Evolutionary conservation across 2,888 invertebrate species (phyloP), one percentile per base, ranked within the genome.

Genomic region (Aquatica leii): DNA sequence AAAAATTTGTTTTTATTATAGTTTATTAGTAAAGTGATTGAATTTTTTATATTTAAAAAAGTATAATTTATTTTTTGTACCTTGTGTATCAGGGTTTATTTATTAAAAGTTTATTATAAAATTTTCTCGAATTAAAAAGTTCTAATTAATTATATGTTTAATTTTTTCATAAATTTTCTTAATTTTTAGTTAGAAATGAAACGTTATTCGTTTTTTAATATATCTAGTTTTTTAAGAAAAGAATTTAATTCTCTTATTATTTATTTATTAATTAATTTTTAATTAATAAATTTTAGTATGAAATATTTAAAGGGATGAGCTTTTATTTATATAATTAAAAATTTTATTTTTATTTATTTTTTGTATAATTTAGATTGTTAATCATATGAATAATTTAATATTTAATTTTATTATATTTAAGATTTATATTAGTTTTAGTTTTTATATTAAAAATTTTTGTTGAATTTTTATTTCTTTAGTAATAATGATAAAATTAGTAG

Each of bases 191-290:
- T 88, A 71, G 88, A 81, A 85, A 84, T 86, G 84, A 88, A 82
- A 88, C 83, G 84, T 86, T 87, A 87, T 80, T 85, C 87, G 85
- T 83, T 86, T 86, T 85, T 85, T 81, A 85, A 84, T 78, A 85
- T 88, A 88, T 88, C 87, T 88, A 86, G 85, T 88, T 88, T 84
- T 86, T 86, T 83, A 84, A 85, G 83, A 86, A 86, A 86, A 85
- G 78, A 84, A 84, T 86, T 85, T 78, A 83, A 82, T 83, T 82
- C 77, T 81, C 66, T 58, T 77, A 75, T 72, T 73, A 69, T 60
- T 40, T 71, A 67, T 78, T 71, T 72, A 73, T 74, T 77, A 76
- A 6, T 24, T 24, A 24, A 24, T 24, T 24, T 76, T 79, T 77
- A 78, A 77, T 72, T 76, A 76, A 54, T 72, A 69, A 71, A 70